These are phyloP conservation scores for Tachina lurida DNA, from an alignment of 2,888 invertebrate species.

Conservation along the genomic window DNA sequence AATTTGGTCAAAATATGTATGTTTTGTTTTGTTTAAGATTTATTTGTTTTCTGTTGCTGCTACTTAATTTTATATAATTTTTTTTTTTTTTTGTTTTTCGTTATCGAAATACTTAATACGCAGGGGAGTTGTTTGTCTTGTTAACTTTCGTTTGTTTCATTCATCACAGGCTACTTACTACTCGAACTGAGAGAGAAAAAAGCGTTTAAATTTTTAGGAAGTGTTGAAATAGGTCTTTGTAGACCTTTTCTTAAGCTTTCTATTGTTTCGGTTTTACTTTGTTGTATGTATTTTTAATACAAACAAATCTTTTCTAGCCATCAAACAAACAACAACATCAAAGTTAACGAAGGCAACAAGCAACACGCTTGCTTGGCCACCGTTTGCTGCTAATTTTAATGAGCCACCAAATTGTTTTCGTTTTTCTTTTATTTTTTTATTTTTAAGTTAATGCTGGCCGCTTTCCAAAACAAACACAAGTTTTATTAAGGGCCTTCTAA, in stretches of 20 bases:
- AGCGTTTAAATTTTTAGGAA: conserved; percentile 24
- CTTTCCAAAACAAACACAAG: conserved; percentile 2
- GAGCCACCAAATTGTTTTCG: conserved; percentile 61
- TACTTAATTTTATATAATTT: background rate
- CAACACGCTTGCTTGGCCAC: conserved; percentile 66
- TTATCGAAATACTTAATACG: conserved; percentile 24
- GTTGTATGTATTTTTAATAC: background rate
- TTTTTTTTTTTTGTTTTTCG: conserved; percentile 13
- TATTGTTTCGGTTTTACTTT: conserved; percentile 19
- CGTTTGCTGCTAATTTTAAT: conserved; percentile 62
- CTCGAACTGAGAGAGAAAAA: background rate
- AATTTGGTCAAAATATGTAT: conserved; percentile 21
- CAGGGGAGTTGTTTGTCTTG: conserved; percentile 48
- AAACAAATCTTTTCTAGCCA: background rate
- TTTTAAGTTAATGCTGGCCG: background rate
- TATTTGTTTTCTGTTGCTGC: conserved; percentile 27
- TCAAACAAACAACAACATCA: conserved; percentile 2
- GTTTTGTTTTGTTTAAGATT: conserved; percentile 31
- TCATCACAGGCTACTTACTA: background rate
- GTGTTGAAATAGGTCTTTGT: conserved; percentile 34
- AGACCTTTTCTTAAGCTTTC: conserved; percentile 33
- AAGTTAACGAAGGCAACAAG: conserved; percentile 21
- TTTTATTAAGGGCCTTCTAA: conserved; percentile 4
- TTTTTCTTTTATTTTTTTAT: conserved; percentile 20
- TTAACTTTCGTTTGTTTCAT: conserved; percentile 38